phyloP scores from a whole-genome alignment of 2,113 vertebrate genomes.

The Cichladusa arquata region DNA sequence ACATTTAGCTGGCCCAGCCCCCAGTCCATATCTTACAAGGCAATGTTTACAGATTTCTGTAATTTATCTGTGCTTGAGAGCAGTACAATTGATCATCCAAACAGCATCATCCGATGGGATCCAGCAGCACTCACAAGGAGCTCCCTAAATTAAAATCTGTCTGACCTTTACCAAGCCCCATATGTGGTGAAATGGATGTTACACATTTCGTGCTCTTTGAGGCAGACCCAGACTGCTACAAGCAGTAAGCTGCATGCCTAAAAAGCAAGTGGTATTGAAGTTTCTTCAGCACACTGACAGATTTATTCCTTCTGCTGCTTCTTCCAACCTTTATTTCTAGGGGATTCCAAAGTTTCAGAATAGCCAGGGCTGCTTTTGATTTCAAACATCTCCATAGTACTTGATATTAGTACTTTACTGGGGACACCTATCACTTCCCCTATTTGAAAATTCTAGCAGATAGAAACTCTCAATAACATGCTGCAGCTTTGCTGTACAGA shows the following conservation, averaged over 20 bases:
- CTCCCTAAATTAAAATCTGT: slow-evolving; percentile 47
- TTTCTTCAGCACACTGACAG: not conserved
- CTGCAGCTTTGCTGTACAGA: not conserved
- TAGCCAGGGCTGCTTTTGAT: not conserved
- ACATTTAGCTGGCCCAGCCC: not conserved
- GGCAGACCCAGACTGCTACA: slow-evolving; percentile 46
- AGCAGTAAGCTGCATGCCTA: not conserved
- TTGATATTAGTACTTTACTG: not conserved
- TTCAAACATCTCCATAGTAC: not conserved
- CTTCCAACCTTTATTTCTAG: not conserved
- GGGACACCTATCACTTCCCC: not conserved
- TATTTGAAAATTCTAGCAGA: not conserved
- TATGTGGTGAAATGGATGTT: slow-evolving; percentile 34
- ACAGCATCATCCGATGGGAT: slow-evolving; percentile 19
- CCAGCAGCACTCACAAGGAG: not conserved
- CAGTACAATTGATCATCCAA: slow-evolving; percentile 65
- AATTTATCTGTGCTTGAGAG: slow-evolving; percentile 65
- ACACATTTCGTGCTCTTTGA: slow-evolving; percentile 37
- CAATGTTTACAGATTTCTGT: slow-evolving; percentile 61
- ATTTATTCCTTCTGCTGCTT: not conserved
- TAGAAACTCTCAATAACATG: not conserved
- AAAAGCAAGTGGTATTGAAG: not conserved
- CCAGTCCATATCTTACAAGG: slow-evolving; percentile 33
- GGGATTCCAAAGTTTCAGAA: not conserved
- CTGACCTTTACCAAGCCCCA: slow-evolving; percentile 59